Conservation (phyloP, 2,113 vertebrate genomes). For the Paradisaea rubra region DNA sequence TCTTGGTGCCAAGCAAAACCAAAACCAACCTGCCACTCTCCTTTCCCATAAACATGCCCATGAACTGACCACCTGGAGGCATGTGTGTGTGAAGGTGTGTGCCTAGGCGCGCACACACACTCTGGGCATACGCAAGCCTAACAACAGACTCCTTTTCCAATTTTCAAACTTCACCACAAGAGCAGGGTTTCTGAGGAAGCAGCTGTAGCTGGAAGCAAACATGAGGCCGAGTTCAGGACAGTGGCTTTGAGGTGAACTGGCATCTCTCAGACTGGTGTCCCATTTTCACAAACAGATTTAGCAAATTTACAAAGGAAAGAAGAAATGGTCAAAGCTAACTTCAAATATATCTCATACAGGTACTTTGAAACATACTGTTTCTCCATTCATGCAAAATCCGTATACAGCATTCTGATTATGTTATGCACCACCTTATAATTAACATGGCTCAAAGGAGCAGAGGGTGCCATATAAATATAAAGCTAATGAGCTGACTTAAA, state of each 20-base stretch:
- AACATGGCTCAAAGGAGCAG: conserved; percentile 18
- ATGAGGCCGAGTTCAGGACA: neutral
- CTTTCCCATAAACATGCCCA: neutral
- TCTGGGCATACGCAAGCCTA: neutral
- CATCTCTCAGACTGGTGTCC: neutral
- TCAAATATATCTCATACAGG: neutral
- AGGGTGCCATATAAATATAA: neutral
- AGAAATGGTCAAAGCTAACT: neutral
- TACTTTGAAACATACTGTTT: neutral
- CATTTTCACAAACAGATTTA: neutral
- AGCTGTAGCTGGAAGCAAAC: conserved; percentile 20
- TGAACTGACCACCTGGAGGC: neutral
- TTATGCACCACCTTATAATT: conserved; percentile 12
- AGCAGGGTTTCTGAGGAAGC: neutral
- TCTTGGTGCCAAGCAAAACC: neutral
- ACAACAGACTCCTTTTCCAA: neutral
- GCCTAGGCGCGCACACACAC: rapidly evolving
- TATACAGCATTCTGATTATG: neutral
- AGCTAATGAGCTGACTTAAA: conserved; percentile 45
- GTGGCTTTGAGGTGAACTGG: neutral
- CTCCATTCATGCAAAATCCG: neutral
- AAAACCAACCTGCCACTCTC: neutral
- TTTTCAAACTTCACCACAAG: neutral
- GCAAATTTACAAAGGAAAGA: neutral
- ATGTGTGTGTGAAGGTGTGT: rapidly evolving